These are phyloP conservation scores for Crax fasciolata DNA, from an alignment of 2,797 vertebrate genomes.

Conservation along the genomic window DNA sequence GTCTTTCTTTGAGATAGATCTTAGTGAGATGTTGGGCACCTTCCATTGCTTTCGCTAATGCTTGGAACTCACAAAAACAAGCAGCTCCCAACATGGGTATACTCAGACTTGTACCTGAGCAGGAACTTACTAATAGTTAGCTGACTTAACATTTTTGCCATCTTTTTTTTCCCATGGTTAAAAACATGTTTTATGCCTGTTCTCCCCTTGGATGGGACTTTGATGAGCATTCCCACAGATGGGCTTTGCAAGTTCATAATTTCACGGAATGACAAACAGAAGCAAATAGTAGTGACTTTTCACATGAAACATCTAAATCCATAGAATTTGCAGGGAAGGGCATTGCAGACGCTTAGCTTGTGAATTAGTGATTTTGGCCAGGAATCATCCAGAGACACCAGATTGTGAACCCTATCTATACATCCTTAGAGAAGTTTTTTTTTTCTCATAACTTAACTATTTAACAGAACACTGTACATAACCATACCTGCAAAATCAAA, in stretches of 20 bases:
- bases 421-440: background rate
- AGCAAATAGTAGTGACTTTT: background rate
- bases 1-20: background rate
- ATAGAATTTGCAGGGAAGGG: background rate
- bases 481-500: background rate
- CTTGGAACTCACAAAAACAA: background rate
- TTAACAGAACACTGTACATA: background rate
- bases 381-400: background rate
- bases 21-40: background rate
- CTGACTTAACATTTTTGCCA: background rate
- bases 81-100: accelerated
- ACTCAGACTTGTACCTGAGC: background rate
- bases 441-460: background rate
- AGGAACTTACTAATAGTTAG: background rate
- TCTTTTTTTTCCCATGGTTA: background rate
- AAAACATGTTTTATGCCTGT: background rate
- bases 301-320: background rate
- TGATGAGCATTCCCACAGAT: background rate
- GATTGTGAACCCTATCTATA: background rate
- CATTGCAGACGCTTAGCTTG: background rate
- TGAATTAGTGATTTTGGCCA: background rate
- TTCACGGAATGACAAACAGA: background rate
- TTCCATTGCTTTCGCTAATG: background rate
- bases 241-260: background rate
- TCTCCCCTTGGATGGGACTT: background rate